These are phyloP conservation scores for Agrochola lota DNA, from an alignment of 2,888 invertebrate genomes.

Conservation along the genomic window DNA sequence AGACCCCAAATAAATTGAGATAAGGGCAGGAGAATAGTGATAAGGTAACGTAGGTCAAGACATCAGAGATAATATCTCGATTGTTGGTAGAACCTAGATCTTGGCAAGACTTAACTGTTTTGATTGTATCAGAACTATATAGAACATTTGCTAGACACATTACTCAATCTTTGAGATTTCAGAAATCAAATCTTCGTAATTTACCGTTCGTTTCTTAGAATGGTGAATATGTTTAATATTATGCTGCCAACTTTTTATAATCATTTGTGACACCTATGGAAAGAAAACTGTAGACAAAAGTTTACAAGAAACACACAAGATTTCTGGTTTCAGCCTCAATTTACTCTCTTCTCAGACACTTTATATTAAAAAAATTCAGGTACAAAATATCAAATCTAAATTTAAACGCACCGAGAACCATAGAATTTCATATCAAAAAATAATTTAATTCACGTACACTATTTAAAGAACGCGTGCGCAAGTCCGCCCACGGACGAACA, in stretches of 20 bases:
- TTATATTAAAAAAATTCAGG: conserved; percentile 3
- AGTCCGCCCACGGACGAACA: conserved; percentile 81
- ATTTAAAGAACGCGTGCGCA: conserved; percentile 70
- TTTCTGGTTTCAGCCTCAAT: background rate
- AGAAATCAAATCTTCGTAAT: no score
- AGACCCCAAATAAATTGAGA: no score
- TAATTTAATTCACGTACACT: conserved; percentile 69
- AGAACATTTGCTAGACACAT: background rate
- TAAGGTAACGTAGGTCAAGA: background rate
- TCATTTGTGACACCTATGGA: background rate
- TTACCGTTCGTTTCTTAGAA: background rate
- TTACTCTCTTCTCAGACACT: background rate
- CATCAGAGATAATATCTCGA: background rate
- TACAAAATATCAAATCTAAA: conserved; percentile 53
- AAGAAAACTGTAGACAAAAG: background rate
- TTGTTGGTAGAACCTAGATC: background rate
- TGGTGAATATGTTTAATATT: background rate
- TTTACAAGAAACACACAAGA: background rate
- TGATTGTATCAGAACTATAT: no score
- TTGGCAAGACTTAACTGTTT: no score
- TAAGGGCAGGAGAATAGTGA: no score
- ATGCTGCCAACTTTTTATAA: background rate
- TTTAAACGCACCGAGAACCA: conserved; percentile 54
- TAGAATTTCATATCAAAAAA: conserved; percentile 67
- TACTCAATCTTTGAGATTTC: background rate